Conservation (phyloP, 2,888 invertebrate species). For the Harpagoxenus sublaevis region DNA sequence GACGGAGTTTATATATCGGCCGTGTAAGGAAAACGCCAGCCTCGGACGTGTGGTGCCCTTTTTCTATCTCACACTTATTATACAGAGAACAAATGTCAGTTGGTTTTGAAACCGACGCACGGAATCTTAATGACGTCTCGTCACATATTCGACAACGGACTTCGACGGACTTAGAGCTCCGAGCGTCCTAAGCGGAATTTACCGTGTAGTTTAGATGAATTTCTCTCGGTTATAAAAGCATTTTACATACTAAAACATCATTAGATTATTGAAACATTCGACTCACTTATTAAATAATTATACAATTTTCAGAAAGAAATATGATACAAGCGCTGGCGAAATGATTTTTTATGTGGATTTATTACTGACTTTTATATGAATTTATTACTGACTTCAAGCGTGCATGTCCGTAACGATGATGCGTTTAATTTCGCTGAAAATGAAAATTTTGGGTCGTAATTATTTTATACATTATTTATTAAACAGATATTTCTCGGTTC, state of each 20-base stretch:
- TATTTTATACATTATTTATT: slow-evolving; percentile 11
- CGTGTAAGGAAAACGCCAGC: slow-evolving; percentile 18
- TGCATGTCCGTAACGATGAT: background rate
- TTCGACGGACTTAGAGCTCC: background rate
- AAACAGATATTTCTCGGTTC: background rate
- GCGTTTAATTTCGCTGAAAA: background rate
- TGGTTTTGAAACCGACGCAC: slow-evolving; percentile 69
- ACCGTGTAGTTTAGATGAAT: background rate
- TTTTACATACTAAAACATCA: background rate
- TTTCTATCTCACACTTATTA: slow-evolving; percentile 65
- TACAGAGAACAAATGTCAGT: slow-evolving; percentile 67
- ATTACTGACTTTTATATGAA: background rate
- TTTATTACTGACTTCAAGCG: background rate
- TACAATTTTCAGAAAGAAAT: background rate
- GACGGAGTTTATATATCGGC: background rate
- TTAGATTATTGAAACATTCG: background rate
- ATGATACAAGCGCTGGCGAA: background rate
- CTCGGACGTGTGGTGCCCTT: slow-evolving; percentile 48
- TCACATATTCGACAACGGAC: slow-evolving; percentile 64
- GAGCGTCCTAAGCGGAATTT: background rate
- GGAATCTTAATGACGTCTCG: slow-evolving; percentile 74
- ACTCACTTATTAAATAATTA: background rate
- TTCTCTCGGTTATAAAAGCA: background rate
- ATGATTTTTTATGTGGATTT: background rate
- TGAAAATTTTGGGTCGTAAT: background rate